phyloP scores from a whole-genome alignment of 1,140 invertebrate genomes.

The Cydia splendana region DNA sequence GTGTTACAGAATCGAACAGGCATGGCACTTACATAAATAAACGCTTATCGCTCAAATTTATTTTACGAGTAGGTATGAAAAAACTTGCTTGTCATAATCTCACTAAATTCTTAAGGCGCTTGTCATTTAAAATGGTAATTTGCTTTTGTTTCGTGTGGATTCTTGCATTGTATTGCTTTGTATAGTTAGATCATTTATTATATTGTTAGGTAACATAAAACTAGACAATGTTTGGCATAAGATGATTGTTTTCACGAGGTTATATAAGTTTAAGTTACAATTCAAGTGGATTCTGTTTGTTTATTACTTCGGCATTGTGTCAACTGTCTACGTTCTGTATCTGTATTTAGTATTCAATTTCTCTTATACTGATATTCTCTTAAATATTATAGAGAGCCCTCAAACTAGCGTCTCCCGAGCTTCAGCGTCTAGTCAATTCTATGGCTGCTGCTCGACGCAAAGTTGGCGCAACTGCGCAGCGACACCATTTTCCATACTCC shows the following conservation, averaged over 20 bases:
- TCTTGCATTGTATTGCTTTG: background rate
- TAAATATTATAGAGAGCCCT: too few relatives aligned
- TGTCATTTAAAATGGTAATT: constrained; percentile 21
- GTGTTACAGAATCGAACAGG: too few relatives aligned
- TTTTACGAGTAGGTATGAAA: background rate
- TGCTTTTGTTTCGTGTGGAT: background rate
- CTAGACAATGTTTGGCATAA: background rate
- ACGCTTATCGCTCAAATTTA: background rate
- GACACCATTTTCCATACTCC: too few relatives aligned
- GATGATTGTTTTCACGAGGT: background rate
- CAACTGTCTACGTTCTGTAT: too few relatives aligned
- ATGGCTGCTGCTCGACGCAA: too few relatives aligned
- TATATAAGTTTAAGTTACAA: background rate
- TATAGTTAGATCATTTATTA: constrained; percentile 7
- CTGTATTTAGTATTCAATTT: too few relatives aligned
- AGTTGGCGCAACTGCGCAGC: too few relatives aligned
- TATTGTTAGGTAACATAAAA: background rate
- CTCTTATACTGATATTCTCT: too few relatives aligned
- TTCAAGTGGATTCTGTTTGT: too few relatives aligned
- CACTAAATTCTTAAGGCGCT: background rate
- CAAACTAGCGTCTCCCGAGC: too few relatives aligned
- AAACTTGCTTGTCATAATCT: constrained; percentile 2
- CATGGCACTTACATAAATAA: background rate
- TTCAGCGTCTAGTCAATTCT: too few relatives aligned
- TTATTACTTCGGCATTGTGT: too few relatives aligned